These are phyloP conservation scores for Champsocephalus esox DNA, from an alignment of 2,797 vertebrate species.

Conservation along the genomic window DNA sequence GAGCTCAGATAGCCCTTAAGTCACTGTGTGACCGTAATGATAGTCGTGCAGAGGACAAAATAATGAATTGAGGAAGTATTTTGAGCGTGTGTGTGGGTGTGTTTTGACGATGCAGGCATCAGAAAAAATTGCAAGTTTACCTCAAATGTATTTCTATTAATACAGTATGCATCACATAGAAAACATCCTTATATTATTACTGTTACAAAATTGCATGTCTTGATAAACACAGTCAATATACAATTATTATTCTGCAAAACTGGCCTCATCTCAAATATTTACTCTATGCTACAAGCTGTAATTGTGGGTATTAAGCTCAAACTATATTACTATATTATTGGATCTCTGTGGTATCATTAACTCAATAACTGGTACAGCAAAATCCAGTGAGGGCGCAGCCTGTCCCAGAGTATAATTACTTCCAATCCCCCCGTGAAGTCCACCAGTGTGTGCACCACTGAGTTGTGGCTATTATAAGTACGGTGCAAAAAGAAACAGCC, in stretches of 20 bases:
- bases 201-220: constrained; percentile 10
- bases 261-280: constrained; percentile 6
- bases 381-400: constrained; percentile 20
- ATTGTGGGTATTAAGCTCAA: constrained; percentile 25
- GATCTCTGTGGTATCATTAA: constrained; percentile 24
- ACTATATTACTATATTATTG: constrained; percentile 8
- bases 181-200: background rate
- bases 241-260: background rate
- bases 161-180: constrained; percentile 1
- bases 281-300: constrained; percentile 1
- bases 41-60: constrained; percentile 10
- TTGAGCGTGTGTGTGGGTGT: background rate
- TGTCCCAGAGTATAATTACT: constrained; percentile 47
- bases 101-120: background rate
- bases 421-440: constrained; percentile 13
- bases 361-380: constrained; percentile 36
- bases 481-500: constrained; percentile 20
- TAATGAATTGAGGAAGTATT: background rate
- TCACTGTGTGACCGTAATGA: background rate
- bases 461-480: constrained; percentile 39
- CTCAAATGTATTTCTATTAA: background rate
- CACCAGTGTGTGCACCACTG: constrained; percentile 20
- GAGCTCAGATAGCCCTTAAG: constrained; percentile 3
- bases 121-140: background rate
- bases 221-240: background rate